Conservation (phyloP, 2,888 invertebrate species). For the Cheilosia urbana region DNA sequence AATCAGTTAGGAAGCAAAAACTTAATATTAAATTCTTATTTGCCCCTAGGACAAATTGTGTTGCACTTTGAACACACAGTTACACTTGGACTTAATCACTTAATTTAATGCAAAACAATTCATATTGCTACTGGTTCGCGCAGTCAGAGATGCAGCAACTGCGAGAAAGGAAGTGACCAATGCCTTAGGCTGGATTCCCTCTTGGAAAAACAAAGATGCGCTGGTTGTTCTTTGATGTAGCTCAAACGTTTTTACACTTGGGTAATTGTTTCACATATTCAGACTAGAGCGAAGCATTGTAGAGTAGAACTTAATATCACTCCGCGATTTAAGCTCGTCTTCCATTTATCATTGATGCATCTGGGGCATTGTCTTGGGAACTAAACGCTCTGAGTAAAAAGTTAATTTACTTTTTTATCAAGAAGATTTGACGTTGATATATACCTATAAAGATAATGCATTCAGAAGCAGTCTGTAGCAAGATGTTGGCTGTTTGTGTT, state of each 20-base stretch:
- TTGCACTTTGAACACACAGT: slow-evolving; percentile 24
- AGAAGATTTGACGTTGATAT: neutral
- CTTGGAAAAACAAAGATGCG: slow-evolving; percentile 3
- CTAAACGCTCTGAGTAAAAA: neutral
- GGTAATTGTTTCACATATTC: slow-evolving; percentile 47
- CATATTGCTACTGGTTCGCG: slow-evolving; percentile 57
- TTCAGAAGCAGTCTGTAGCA: too few species aligned
- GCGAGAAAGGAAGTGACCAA: slow-evolving; percentile 55
- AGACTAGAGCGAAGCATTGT: slow-evolving; percentile 15
- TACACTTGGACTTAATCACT: slow-evolving; percentile 61
- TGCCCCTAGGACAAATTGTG: slow-evolving; percentile 25
- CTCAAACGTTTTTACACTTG: slow-evolving; percentile 28
- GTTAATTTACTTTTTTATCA: slow-evolving; percentile 28
- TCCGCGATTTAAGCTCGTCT: slow-evolving; percentile 8
- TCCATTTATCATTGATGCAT: slow-evolving; percentile 25
- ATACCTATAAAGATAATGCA: neutral
- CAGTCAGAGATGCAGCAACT: slow-evolving; percentile 24
- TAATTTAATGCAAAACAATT: slow-evolving; percentile 65
- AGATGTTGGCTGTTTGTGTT: too few species aligned
- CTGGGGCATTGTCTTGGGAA: slow-evolving; percentile 8
- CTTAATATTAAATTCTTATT: slow-evolving; percentile 52
- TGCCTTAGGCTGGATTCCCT: slow-evolving; percentile 43
- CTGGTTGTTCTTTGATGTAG: slow-evolving; percentile 31
- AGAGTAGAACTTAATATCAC: slow-evolving; percentile 40
- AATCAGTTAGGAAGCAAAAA: slow-evolving; percentile 63